These are phyloP conservation scores for Medauroidea extradentata DNA, from an alignment of 1,140 invertebrate genomes.

Conservation along the genomic window DNA sequence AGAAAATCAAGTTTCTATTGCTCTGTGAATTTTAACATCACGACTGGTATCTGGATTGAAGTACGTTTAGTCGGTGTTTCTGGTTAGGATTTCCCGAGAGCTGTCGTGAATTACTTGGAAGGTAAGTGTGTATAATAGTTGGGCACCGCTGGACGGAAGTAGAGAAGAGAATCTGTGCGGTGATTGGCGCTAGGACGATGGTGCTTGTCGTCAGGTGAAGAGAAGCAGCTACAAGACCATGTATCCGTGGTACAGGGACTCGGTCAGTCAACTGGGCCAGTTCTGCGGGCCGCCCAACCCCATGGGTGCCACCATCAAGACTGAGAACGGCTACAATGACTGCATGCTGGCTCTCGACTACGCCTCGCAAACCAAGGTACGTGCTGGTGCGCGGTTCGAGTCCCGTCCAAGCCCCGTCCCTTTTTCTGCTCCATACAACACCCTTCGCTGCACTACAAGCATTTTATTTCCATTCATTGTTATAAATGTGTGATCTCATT, in stretches of 20 bases:
- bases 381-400: constrained; percentile 9
- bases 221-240: constrained; percentile 38
- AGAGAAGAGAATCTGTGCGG: neutral
- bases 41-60: too few species aligned
- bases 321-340: constrained; percentile 65
- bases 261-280: constrained; percentile 48
- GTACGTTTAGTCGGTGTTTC: neutral
- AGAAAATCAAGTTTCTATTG: too few species aligned
- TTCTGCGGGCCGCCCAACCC: constrained; percentile 46
- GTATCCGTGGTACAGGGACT: constrained; percentile 69
- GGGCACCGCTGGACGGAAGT: neutral
- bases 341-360: constrained; percentile 68
- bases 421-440: too few species aligned
- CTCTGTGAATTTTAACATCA: too few species aligned
- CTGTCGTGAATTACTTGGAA: neutral
- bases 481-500: too few species aligned
- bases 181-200: neutral
- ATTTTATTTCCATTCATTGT: too few species aligned
- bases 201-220: neutral
- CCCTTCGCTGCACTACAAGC: too few species aligned
- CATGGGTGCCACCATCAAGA: constrained; percentile 57
- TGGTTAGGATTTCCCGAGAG: neutral
- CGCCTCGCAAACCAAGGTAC: constrained; percentile 62
- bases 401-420: too few species aligned
- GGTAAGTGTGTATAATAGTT: neutral